phyloP scores from a whole-genome alignment of 2,113 vertebrate genomes.

The Gallinago paraguaiae region DNA sequence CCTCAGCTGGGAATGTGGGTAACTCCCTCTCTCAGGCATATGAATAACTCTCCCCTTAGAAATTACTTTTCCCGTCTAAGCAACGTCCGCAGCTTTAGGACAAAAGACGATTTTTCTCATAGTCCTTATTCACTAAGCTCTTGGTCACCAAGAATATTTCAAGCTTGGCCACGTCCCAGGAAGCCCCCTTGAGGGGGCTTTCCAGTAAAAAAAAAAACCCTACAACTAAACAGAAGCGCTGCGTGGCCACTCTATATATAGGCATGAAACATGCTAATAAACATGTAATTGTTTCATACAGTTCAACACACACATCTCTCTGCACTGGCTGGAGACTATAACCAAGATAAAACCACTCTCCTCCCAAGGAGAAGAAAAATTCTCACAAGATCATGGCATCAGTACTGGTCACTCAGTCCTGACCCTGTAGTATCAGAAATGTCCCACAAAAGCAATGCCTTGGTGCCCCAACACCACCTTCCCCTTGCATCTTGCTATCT shows the following conservation, averaged over 20 bases:
- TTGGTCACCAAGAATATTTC: neutral
- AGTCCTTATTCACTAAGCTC: neutral
- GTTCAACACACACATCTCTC: neutral
- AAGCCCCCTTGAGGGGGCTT: too few species aligned
- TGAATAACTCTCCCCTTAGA: neutral
- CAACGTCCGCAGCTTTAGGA: neutral
- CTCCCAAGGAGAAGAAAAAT: neutral
- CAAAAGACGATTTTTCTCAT: neutral
- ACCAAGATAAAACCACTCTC: neutral
- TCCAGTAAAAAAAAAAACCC: too few species aligned
- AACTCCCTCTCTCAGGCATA: neutral
- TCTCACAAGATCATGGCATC: neutral
- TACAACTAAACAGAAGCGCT: neutral
- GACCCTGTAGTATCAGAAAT: neutral
- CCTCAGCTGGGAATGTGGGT: too few species aligned
- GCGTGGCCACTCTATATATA: neutral
- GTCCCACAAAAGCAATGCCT: neutral
- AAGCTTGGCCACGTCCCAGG: neutral
- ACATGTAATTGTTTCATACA: neutral
- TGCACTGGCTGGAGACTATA: accelerated
- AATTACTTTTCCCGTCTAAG: neutral
- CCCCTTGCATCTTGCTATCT: neutral
- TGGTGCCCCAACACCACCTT: neutral
- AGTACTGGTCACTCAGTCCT: neutral
- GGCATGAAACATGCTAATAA: neutral